Evolutionary conservation across 1,140 invertebrate species (phyloP), one percentile per base, ranked within the genome.

Genomic region (Metaphire vulgaris): DNA sequence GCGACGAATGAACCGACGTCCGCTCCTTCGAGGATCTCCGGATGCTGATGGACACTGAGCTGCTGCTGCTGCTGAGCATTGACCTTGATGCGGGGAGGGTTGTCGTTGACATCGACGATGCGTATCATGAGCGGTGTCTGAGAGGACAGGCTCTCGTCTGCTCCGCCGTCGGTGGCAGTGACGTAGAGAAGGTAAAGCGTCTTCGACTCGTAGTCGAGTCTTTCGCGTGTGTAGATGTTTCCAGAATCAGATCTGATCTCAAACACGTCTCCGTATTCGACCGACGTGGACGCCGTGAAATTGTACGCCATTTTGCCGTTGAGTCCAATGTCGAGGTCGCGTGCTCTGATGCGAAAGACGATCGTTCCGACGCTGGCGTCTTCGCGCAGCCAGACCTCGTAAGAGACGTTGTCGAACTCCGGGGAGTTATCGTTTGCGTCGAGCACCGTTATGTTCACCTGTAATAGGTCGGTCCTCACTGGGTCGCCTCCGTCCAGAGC

Each of bases 1-100:
- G 95, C 94, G 0, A 97, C 95, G 0, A 96, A 91, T n/a, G 72
- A 34, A 28, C 72, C 72, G 1, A 73, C 33, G 21, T 41, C 72
- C 28, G 72, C 21, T 28, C 34, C 34, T 16, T 73, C 72, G 56
- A 73, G 34, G 26, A 73, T 30, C 2, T 73, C 31, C 32, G 72
- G 72, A 34, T 73, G 32, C 0, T 41, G 28, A 30, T 56, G 70
- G 2, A 15, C 26, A 21, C 16, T 73, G 21, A 76, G 31, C 16
- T 74, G 76, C 30, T 65, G 31, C 32, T 33, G 16, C 16, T 16
- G 33, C 29, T 73, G 33, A 29, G 33, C 33, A 30, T 73, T 73
- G 33, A 73, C 21, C 72, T 41, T 33, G 41, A 73, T 73, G 32
- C n/a, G 6, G 14, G 72, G 72, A 1, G 15, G 28, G 26, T 73